Base-by-base conservation (phyloP, 2,113 vertebrate species). In the Tragelaphus buxtoni region DNA sequence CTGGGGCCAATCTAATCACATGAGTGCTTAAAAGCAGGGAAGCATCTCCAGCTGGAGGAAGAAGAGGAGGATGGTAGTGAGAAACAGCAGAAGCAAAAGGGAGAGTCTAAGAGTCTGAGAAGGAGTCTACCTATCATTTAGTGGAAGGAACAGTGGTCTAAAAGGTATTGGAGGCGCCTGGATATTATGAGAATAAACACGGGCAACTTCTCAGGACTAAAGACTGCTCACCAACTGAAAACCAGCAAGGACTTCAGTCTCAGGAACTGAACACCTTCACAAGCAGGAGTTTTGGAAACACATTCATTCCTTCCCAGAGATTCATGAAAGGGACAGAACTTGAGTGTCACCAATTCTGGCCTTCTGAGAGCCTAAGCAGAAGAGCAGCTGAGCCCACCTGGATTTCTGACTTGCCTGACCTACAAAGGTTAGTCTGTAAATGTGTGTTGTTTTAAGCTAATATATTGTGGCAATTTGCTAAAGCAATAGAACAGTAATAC, bases 121-220 rank as follows among this genome's bases (percentile, higher is more conserved):
- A 8, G 4, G 1, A 42, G 9, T 39, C n/a, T 53, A n/a, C 8
- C 8, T 16, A 16, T 32, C 16, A 2, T 22, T 77, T 56, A 6
- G 42, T 49, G 69, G 30, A 14, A 30, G 4, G 7, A 32, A 0
- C 14, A 14, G 1, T 47, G 39, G 5, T 9, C 0, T 3, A 28
- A 14, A 82, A 82, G 10, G 2, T 47, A 4, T 51, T 22, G 0
- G 7, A 74, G 3, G 28, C 0, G 24, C 16, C 2, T 42, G 9
- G 13, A 72, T 53, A 22, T 9, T 3, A 18, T 12, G 11, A 16
- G 22, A 30, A 55, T n/a, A 49, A 42, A 39, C 1, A 1, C 2
- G 20, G 20, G 35, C n/a, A 85, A 60, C 1, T n/a, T 42, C 18
- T 7, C 45, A 12, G 26, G 56, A 14, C 0, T 55, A 77, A 55